Base-by-base conservation (phyloP, 1,140 invertebrate species). In the Micrasema longulum region DNA sequence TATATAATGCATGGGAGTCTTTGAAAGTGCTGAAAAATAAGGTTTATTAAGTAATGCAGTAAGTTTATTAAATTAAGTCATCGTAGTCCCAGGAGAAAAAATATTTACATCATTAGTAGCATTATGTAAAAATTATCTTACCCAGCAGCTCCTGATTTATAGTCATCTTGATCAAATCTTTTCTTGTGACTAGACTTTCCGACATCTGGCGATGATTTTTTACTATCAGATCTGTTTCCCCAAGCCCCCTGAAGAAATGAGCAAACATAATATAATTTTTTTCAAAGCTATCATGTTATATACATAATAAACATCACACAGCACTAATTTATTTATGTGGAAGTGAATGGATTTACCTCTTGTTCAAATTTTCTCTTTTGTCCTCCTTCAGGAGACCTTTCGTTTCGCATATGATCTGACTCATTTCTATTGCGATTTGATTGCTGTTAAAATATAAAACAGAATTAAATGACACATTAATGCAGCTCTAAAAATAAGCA, bases 361-460 rank as follows among this genome's bases (percentile, higher is more conserved):
- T 69, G 50, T 23, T 71, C 69, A 63, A 71, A 75, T 69, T 55
- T 75, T 43, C 74, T 47, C 63, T 75, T 75, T 23, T 67, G 65
- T 20, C 57, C 60, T 64, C 53, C 35, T 12, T 75, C 73, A 1
- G 64, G 55, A n/a, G 73, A 71, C 22, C 47, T 63, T 26, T 72
- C 69, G 26, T 65, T 55, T 20, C 62, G 48, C 26, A 60, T 36
- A 43, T 53, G 45, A 10, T 75, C 70, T 11, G 55, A 52, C 16
- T 72, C 70, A 20, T 26, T 47, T 68, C 70, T 60, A 62, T 69
- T 75, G 52, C 70, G 63, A 26, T 62, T 69, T 41, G 41, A 53
- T 53, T 71, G 69, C 64, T 71, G 20, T 14, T 71, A 66, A 22
- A 50, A 52, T 36, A 66, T 64, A 64, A 41, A 22, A 9, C 12